Conservation (phyloP, 2,888 invertebrate species). For the Meteorus cinctellus region DNA sequence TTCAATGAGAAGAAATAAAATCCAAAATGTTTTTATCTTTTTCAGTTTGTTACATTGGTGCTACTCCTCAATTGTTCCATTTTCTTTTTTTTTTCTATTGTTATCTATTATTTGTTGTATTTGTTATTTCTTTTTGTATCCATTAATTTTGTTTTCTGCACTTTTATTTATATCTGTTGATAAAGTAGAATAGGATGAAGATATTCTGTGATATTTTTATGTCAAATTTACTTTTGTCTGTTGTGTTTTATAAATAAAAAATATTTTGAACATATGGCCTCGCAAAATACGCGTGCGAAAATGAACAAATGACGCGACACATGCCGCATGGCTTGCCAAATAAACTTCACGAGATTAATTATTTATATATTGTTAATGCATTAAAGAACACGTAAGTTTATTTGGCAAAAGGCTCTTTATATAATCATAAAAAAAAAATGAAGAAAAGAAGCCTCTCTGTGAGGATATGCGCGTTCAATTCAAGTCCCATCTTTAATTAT, state of each 20-base stretch:
- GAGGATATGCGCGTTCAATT: conserved; percentile 72
- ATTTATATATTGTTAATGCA: neutral
- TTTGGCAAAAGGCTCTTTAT: conserved; percentile 71
- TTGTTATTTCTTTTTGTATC: too few relatives aligned
- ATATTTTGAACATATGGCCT: conserved; percentile 59
- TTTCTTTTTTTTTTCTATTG: too few relatives aligned
- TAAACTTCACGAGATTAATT: conserved; percentile 65
- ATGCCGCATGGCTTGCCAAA: conserved; percentile 73
- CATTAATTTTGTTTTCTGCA: too few relatives aligned
- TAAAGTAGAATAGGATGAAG: too few relatives aligned
- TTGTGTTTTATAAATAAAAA: conserved; percentile 6
- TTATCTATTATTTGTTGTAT: too few relatives aligned
- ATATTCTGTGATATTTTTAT: too few relatives aligned
- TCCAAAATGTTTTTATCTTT: too few relatives aligned
- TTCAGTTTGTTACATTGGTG: too few relatives aligned
- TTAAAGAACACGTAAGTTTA: conserved; percentile 64
- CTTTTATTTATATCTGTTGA: too few relatives aligned
- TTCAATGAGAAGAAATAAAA: too few relatives aligned
- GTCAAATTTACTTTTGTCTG: too few relatives aligned
- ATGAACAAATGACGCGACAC: conserved; percentile 74
- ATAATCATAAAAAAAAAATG: conserved; percentile 8
- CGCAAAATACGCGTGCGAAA: conserved; percentile 72
- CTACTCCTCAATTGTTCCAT: too few relatives aligned
- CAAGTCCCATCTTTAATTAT: conserved; percentile 26
- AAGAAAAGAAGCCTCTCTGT: conserved; percentile 71